Evolutionary conservation across 2,113 vertebrate genomes (phyloP).

Genomic region (Toxostoma redivivum): DNA sequence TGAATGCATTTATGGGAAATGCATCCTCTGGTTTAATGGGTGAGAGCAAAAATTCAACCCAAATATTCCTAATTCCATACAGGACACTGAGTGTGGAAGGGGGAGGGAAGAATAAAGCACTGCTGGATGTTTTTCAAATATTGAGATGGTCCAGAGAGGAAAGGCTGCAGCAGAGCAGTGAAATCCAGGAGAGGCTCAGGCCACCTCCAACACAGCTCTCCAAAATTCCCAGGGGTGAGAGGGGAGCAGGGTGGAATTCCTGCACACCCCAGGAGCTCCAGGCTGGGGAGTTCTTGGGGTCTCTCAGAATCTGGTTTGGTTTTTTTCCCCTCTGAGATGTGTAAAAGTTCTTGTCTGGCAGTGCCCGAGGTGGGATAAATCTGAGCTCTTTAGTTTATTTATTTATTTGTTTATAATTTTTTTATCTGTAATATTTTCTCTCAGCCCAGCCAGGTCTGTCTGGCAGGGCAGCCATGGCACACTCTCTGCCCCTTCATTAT

Average conservation of each 20-base stretch:
- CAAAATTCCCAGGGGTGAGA: neutral
- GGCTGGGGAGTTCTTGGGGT: neutral
- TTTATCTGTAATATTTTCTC: too few relatives aligned
- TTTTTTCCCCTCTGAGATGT: too few relatives aligned
- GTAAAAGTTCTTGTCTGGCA: too few relatives aligned
- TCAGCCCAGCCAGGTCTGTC: too few relatives aligned
- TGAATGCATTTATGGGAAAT: neutral
- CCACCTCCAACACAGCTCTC: neutral
- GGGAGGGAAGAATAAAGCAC: neutral
- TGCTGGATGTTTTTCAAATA: neutral
- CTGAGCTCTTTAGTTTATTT: too few relatives aligned
- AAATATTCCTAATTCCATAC: neutral
- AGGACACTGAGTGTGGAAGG: fast-evolving
- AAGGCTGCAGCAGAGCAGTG: fast-evolving
- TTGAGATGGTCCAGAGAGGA: neutral
- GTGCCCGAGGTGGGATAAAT: too few relatives aligned
- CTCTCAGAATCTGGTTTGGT: too few relatives aligned
- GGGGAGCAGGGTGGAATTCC: neutral
- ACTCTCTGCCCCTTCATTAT: too few relatives aligned
- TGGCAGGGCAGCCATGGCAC: too few relatives aligned
- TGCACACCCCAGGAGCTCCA: neutral
- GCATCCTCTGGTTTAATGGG: neutral
- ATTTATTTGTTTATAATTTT: too few relatives aligned
- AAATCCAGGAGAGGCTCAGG: neutral
- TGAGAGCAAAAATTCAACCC: neutral